Base-by-base conservation (phyloP, 1,140 invertebrate species). In the Gonioctena quinquepunctata region DNA sequence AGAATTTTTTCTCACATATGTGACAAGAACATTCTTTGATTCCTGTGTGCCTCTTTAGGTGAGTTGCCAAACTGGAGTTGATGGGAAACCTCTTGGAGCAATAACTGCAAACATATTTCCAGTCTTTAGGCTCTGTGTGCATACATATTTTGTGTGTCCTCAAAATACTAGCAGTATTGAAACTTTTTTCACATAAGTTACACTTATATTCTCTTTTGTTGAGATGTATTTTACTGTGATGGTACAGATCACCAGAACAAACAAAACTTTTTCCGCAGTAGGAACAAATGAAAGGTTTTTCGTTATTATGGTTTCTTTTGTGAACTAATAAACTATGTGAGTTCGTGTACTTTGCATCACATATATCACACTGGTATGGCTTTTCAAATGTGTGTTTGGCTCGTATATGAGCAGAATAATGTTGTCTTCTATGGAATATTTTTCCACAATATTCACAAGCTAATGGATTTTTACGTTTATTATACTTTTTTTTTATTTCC, bases 1-100 rank as follows among this genome's bases (percentile, higher is more conserved):
- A 97, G 80, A 99, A 99, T 1, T 95, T 96, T 84, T 99, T 99
- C 79, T 90, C 92, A 82, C 97, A 99, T 18, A 97, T 93, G 79
- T 98, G 98, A 84, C 97, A 99, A 8, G 59, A 33, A 66, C 66
- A 69, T 21, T 75, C 71, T 59, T 69, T 75, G 13, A 70, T 49
- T 11, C 74, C 74, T 5, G 19, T 63, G 25, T 75, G 74, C 26
- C 74, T 27, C 54, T 73, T 73, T 26, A 73, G 33, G 27, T 75
- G 74, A 18, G 69, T 48, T 21, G 71, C 52, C 22, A 75, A 49
- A 42, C 71, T 61, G n/a, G 71, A 73, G 23, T 71, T 75, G 23
- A 75, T 73, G 23, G 74, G 71, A 64, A 75, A 75, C n/a, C 71
- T 22, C 57, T 71, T 68, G 25, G 73, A 42, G 23, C 74, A 75